Evolutionary conservation across 2,797 vertebrate genomes (phyloP).

Genomic region (Tolypeutes matacus): DNA sequence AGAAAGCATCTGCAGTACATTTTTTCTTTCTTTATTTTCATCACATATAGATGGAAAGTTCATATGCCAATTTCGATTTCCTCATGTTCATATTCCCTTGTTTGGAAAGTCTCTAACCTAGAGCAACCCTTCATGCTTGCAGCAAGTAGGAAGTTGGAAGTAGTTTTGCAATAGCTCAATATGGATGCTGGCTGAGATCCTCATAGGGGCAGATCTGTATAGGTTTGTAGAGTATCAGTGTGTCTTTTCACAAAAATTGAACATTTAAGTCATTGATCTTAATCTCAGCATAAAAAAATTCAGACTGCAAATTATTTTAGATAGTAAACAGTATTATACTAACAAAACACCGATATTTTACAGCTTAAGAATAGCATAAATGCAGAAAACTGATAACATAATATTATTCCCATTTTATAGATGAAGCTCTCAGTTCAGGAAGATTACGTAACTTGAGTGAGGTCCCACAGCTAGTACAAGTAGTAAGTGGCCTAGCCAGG

Average conservation of each 20-base stretch:
- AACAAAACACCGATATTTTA: slow-evolving; percentile 38
- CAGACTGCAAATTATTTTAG: slow-evolving; percentile 36
- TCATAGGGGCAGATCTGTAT: neutral
- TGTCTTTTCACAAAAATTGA: neutral
- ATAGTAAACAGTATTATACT: neutral
- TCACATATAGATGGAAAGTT: neutral
- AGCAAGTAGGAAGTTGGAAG: no score
- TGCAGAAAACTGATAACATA: neutral
- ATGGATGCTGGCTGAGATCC: neutral
- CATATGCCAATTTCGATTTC: neutral
- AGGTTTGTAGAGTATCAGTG: neutral
- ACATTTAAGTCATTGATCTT: neutral
- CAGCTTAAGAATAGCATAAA: neutral
- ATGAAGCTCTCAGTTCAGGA: neutral
- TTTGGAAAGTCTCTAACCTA: neutral
- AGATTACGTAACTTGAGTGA: neutral
- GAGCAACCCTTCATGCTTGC: neutral
- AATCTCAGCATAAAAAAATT: slow-evolving; percentile 10
- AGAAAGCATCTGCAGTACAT: neutral
- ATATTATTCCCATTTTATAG: neutral
- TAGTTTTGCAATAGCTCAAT: neutral
- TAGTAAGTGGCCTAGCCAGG: neutral
- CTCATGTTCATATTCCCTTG: neutral
- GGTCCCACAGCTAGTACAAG: neutral
- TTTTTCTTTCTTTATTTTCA: slow-evolving; percentile 1